Percentiles rank a stretch among this genome's conserved stretches.
Evolutionary conservation across 2,797 vertebrate species (phyloP).

Genomic region (Fistularia commersonii): DNA sequence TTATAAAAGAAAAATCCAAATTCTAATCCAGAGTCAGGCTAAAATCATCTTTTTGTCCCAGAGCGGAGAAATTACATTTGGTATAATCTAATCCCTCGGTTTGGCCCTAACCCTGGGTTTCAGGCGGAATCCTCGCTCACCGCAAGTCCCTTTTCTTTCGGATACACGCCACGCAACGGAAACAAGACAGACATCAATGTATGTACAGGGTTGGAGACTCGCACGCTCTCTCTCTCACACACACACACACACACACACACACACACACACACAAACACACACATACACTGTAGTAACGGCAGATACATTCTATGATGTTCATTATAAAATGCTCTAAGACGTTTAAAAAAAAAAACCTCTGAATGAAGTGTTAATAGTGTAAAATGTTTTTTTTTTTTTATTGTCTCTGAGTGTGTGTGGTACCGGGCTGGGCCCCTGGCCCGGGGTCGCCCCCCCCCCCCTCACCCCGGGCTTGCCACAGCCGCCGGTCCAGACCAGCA

Average conservation of each 20-base stretch:
- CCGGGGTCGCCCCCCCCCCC: not conserved
- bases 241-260: constrained; percentile 22
- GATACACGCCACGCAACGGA: too few species aligned
- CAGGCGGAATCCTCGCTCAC: too few species aligned
- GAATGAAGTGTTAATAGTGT: constrained; percentile 75
- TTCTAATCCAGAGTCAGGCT: too few species aligned
- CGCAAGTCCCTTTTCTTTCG: too few species aligned
- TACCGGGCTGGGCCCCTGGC: constrained; percentile 50
- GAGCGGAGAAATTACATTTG: too few species aligned
- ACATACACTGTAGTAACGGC: constrained; percentile 36
- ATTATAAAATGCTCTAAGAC: constrained; percentile 58
- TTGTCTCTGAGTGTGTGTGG: constrained; percentile 62
- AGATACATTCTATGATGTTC: constrained; percentile 26
- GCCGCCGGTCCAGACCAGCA: constrained; percentile 27
- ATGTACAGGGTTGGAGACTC: too few species aligned
- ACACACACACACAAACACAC: constrained; percentile 20
- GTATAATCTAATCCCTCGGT: too few species aligned
- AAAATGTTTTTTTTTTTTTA: constrained; percentile 69
- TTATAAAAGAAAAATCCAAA: too few species aligned
- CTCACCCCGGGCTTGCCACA: not conserved
- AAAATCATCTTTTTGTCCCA: too few species aligned
- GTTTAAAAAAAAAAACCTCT: constrained; percentile 70
- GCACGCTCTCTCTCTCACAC: constrained; percentile 6
- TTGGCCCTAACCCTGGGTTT: too few species aligned
- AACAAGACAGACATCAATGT: too few species aligned